Conservation (phyloP, 2,113 vertebrate species). For the Python bivittatus region DNA sequence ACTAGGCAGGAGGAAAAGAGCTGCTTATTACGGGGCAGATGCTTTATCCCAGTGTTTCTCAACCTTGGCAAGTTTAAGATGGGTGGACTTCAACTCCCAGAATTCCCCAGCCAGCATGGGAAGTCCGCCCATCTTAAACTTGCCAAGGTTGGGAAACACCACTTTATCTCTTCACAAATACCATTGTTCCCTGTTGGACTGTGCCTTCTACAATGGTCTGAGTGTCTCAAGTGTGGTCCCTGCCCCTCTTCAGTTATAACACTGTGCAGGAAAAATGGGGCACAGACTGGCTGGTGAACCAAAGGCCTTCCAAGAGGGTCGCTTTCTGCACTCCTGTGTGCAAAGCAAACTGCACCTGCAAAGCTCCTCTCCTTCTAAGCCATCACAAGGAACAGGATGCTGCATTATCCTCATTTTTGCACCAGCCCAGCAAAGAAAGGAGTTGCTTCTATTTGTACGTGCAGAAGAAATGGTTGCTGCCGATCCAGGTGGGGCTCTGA, state of each 20-base stretch:
- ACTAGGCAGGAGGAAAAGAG: background rate
- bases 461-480: background rate
- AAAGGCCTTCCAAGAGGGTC: background rate
- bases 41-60: accelerated
- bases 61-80: too few relatives aligned
- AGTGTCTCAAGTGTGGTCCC: background rate
- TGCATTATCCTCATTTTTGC: background rate
- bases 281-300: background rate
- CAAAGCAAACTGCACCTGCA: background rate
- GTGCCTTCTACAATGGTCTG: background rate
- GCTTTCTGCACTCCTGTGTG: too few relatives aligned
- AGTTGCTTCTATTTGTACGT: background rate
- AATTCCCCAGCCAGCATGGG: too few relatives aligned
- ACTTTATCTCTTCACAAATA: background rate
- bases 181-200: background rate
- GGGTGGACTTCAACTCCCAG: too few relatives aligned
- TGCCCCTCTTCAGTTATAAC: background rate
- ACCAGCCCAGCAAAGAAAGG: background rate
- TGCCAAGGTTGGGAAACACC: too few relatives aligned
- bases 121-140: too few relatives aligned
- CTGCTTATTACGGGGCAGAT: background rate
- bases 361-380: background rate
- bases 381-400: background rate
- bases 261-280: background rate
- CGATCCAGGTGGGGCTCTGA: background rate